Evolutionary conservation across 2,888 invertebrate genomes (phyloP).

Genomic region (Alviniconcha strummeri): DNA sequence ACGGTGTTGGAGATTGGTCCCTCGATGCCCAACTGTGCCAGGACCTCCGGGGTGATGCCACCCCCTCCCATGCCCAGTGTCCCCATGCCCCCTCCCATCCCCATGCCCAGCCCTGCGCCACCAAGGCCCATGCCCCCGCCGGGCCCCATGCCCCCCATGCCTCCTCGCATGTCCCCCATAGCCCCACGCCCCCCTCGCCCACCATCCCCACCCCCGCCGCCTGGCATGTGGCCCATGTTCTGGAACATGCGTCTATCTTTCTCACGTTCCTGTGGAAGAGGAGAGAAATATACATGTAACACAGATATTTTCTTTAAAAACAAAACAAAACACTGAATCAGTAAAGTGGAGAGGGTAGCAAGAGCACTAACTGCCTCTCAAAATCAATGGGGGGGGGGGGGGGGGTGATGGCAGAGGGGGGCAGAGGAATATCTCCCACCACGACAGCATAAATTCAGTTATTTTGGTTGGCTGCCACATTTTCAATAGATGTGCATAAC

Average conservation of each 20-base stretch:
- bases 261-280: slow-evolving; percentile 63
- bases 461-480: too few species aligned
- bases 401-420: too few species aligned
- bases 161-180: slow-evolving; percentile 45
- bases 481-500: too few species aligned
- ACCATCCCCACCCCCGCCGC: slow-evolving; percentile 42
- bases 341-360: too few species aligned
- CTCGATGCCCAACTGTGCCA: slow-evolving; percentile 94
- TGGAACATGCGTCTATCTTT: slow-evolving; percentile 59
- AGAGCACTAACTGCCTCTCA: too few species aligned
- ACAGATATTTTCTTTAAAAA: too few species aligned
- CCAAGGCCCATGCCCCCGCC: slow-evolving; percentile 44
- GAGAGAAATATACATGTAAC: background rate
- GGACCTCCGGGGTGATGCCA: slow-evolving; percentile 86
- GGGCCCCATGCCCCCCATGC: slow-evolving; percentile 43
- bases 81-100: slow-evolving; percentile 43
- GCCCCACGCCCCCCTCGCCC: slow-evolving; percentile 46
- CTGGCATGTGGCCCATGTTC: slow-evolving; percentile 56
- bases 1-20: slow-evolving; percentile 95
- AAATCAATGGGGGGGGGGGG: too few species aligned
- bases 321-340: too few species aligned
- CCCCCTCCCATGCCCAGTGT: slow-evolving; percentile 45
- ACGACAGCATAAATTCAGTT: too few species aligned
- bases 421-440: too few species aligned
- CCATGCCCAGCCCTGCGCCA: slow-evolving; percentile 58